Percentiles rank a stretch among this genome's conserved stretches.
These are phyloP conservation scores for Charina bottae DNA, from an alignment of 2,113 vertebrate genomes.

Conservation along the genomic window DNA sequence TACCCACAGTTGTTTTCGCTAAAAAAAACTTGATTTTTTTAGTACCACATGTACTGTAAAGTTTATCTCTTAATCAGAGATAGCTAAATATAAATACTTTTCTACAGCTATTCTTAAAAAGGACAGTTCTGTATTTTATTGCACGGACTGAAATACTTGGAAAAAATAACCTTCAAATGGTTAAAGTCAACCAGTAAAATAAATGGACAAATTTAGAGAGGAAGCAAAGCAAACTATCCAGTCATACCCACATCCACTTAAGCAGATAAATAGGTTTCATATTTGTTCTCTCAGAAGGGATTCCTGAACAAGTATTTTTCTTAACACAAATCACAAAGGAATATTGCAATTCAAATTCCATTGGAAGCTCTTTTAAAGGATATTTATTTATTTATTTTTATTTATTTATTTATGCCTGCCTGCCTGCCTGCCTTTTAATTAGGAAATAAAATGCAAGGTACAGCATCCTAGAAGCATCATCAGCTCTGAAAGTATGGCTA, in stretches of 20 bases:
- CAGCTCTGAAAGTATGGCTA: constrained; percentile 52
- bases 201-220: constrained; percentile 50
- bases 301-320: constrained; percentile 40
- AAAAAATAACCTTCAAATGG: constrained; percentile 21
- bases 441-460: constrained; percentile 11
- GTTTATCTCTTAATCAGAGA: background rate
- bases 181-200: constrained; percentile 48
- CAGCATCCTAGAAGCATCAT: constrained; percentile 32
- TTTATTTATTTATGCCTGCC: background rate
- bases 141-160: constrained; percentile 14
- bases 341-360: constrained; percentile 61
- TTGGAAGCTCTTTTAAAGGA: constrained; percentile 62
- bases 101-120: background rate
- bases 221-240: constrained; percentile 47
- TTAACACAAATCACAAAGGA: constrained; percentile 51
- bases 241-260: constrained; percentile 40
- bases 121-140: background rate
- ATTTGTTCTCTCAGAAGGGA: constrained; percentile 51
- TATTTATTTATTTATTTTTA: no score
- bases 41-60: background rate
- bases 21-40: background rate
- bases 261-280: constrained; percentile 66
- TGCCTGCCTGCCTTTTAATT: background rate
- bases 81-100: background rate
- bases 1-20: background rate